phyloP scores from a whole-genome alignment of 1,140 invertebrate species.

The Meloidogyne floridensis region DNA sequence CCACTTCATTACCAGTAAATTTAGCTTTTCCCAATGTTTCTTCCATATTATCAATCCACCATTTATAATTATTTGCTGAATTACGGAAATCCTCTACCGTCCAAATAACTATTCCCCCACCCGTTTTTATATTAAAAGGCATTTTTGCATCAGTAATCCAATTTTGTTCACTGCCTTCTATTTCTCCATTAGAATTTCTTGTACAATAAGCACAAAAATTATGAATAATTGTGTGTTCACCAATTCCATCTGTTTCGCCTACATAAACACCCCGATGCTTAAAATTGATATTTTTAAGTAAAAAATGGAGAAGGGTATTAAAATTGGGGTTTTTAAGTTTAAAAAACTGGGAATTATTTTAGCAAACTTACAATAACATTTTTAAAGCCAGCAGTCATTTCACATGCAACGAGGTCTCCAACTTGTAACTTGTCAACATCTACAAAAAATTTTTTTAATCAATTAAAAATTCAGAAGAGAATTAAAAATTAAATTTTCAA shows the following conservation, averaged over 20 bases:
- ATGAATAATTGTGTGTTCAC: neutral
- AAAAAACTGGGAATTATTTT: too few species aligned
- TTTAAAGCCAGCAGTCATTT: too few species aligned
- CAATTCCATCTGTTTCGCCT: conserved; percentile 1
- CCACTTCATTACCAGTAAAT: neutral
- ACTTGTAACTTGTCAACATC: too few species aligned
- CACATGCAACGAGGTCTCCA: too few species aligned
- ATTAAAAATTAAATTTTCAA: too few species aligned
- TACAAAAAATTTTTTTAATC: too few species aligned
- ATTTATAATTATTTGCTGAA: neutral
- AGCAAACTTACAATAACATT: too few species aligned
- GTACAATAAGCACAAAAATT: neutral
- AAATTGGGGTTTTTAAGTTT: too few species aligned
- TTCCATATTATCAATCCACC: conserved; percentile 9
- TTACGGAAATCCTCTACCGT: neutral
- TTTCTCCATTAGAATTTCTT: neutral
- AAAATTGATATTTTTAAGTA: neutral
- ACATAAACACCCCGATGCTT: neutral
- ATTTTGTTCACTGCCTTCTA: too few species aligned
- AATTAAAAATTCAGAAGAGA: too few species aligned
- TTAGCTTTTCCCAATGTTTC: neutral
- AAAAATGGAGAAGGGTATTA: too few species aligned
- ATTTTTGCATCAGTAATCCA: neutral
- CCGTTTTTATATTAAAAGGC: neutral
- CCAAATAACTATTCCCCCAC: neutral